Percentiles rank a stretch among this genome's conserved stretches.
Conservation (phyloP, 1,140 invertebrate species). For the Nasonia vitripennis region DNA sequence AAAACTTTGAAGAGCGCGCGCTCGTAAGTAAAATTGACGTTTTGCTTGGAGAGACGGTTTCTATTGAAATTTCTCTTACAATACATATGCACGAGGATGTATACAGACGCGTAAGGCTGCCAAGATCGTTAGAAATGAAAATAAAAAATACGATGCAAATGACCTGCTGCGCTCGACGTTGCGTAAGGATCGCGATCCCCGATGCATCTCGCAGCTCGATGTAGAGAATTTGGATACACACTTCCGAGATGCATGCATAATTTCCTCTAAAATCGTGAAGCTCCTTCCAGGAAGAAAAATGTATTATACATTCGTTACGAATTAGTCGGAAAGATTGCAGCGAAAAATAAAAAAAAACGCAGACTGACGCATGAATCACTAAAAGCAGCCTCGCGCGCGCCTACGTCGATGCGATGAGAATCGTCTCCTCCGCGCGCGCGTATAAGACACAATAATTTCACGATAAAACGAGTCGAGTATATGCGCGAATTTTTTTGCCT, state of each 20-base stretch:
- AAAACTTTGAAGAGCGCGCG: background rate
- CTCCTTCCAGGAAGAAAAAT: too few species aligned
- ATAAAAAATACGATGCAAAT: background rate
- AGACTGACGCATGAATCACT: background rate
- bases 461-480: background rate
- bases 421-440: too few species aligned
- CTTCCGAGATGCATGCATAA: too few species aligned
- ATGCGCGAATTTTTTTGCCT: background rate
- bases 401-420: too few species aligned
- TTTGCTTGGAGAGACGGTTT: background rate
- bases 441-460: background rate
- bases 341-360: background rate
- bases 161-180: background rate
- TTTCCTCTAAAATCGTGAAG: too few species aligned
- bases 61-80: background rate
- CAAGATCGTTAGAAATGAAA: background rate
- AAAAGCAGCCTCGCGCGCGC: too few species aligned
- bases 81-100: background rate
- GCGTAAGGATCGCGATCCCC: background rate
- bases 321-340: background rate
- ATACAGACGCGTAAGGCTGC: background rate
- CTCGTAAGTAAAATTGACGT: background rate
- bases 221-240: too few species aligned
- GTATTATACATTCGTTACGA: too few species aligned
- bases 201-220: too few species aligned